Base-by-base conservation (phyloP, 2,888 invertebrate species). In the Synergus itoensis region DNA sequence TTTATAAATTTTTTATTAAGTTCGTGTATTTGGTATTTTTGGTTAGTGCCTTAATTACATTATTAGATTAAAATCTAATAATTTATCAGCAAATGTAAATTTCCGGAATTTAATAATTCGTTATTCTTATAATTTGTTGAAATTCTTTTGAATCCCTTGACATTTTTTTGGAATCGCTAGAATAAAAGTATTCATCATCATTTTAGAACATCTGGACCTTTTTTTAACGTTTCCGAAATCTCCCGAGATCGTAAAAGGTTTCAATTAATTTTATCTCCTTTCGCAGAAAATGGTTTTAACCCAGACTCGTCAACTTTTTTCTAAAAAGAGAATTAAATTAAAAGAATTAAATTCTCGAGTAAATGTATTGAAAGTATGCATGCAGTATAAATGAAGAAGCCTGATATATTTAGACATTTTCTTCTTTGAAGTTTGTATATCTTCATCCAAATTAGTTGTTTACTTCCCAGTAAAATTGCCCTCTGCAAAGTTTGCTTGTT, bases 211-310 rank as follows among this genome's bases (percentile, higher is more conserved):
- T 14, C 5, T 48, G 16, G 16, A 9, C 8, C 8, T 45, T 45
- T 53, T 18, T 18, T 18, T 9, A 11, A 18, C 11, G 18, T 57
- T 18, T 11, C 3, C 1, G 28, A 40, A 28, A 63, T 36, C 12
- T 36, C 40, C 14, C 7, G 16, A 16, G 63, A 8, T 16, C 28
- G 41, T 65, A 41, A 41, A 65, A 65, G 5, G 18, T 67, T 65
- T 67, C 12, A 67, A 67, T 67, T 67, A 67, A 67, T 67, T 67
- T 43, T 18, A 67, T 67, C 67, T 65, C 64, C 64, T 43, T 45
- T 67, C 21, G 18, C n/a, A 11, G 18, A 18, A 4, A 67, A 43
- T 45, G 18, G 67, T 21, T 43, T 18, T 40, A 63, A 12, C 12
- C 28, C 4, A 14, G 18, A 1, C 16, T 40, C 14, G n/a, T 43